These are phyloP conservation scores for Orycteropus afer DNA, from an alignment of 2,113 vertebrate species.

Conservation along the genomic window DNA sequence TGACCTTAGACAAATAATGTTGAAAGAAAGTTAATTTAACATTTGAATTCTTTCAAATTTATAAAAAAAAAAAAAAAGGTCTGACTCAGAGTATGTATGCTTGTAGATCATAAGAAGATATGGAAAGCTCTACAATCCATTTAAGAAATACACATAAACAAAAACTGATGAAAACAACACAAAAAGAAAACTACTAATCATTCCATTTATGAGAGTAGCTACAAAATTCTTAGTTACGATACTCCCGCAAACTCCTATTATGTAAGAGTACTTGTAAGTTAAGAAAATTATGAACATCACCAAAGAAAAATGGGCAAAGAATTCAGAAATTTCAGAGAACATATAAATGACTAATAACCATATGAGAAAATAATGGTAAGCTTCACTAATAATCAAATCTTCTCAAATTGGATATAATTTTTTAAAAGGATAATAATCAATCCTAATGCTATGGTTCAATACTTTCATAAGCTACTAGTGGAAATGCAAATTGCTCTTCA, in stretches of 20 bases:
- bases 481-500: not conserved
- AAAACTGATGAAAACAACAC: constrained; percentile 11
- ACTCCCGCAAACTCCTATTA: not conserved
- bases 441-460: not conserved
- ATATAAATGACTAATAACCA: not conserved
- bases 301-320: not conserved
- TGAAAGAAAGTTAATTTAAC: not conserved
- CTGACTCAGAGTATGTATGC: not conserved
- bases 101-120: not conserved
- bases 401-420: not conserved
- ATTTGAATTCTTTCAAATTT: not conserved
- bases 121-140: not conserved
- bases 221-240: constrained; percentile 48
- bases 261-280: not conserved
- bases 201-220: not conserved
- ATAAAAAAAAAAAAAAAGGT: not conserved
- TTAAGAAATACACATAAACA: not conserved
- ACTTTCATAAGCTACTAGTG: not conserved
- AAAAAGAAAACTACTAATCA: not conserved
- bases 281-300: constrained; percentile 5
- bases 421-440: not conserved
- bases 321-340: not conserved
- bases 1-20: not conserved
- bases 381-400: not conserved
- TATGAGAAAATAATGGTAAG: not conserved